These are phyloP conservation scores for Paradoxurus hermaphroditus DNA, from an alignment of 2,113 vertebrate species.

Conservation along the genomic window DNA sequence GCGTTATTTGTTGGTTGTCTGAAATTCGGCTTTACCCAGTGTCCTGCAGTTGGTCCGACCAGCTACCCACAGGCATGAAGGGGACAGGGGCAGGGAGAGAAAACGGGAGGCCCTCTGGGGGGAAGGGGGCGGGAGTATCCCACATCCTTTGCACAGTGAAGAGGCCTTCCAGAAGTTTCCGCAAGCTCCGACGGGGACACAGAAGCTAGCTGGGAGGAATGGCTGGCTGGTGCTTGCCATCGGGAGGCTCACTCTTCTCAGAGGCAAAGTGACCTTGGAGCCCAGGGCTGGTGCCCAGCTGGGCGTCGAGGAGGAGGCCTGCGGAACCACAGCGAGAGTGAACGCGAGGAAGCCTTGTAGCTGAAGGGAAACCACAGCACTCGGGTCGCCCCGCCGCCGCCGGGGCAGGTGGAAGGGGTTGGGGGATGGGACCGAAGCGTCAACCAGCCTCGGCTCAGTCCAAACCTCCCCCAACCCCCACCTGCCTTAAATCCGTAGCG, in stretches of 20 bases:
- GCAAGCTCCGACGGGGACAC: background rate
- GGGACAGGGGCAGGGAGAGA: background rate
- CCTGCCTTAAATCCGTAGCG: fast-evolving
- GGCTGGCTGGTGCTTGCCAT: background rate
- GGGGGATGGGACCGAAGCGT: background rate
- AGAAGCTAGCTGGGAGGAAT: background rate
- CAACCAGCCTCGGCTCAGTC: background rate
- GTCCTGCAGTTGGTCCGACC: background rate
- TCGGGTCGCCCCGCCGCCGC: background rate
- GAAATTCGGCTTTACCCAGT: background rate
- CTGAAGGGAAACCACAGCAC: constrained; percentile 23
- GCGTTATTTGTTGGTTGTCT: background rate
- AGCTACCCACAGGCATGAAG: too few relatives aligned
- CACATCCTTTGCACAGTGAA: background rate
- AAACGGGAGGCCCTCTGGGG: background rate
- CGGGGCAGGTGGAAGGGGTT: background rate
- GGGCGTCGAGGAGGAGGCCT: background rate
- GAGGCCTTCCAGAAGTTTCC: background rate
- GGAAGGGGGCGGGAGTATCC: background rate
- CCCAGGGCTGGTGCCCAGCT: background rate
- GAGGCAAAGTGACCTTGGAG: background rate
- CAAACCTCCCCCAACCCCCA: background rate
- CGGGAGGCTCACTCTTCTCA: background rate
- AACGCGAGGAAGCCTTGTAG: background rate
- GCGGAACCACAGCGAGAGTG: background rate